A percentile compares a stretch with the other conserved stretches of the same genome.
Conservation (phyloP, 2,888 invertebrate species). For the Eristalis intricaria region DNA sequence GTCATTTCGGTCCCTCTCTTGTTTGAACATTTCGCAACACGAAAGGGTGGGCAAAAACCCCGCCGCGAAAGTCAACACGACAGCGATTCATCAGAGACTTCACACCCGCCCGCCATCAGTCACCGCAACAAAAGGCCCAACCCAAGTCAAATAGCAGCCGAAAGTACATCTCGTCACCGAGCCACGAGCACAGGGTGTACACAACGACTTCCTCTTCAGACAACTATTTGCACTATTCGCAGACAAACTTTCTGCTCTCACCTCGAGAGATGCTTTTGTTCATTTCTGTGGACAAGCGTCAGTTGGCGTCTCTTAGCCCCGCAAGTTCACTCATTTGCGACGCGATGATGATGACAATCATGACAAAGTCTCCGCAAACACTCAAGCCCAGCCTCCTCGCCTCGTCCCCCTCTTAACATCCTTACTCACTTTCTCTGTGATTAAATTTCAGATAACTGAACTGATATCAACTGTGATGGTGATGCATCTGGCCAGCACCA, state of each 20-base stretch:
- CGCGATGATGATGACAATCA: background rate
- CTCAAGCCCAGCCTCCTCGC: background rate
- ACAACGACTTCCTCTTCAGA: background rate
- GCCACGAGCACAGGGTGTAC: background rate
- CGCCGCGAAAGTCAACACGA: background rate
- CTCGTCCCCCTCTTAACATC: background rate
- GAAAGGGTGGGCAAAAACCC: background rate
- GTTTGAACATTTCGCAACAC: background rate
- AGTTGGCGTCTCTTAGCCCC: background rate
- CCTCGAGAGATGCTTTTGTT: conserved; percentile 9
- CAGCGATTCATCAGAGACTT: background rate
- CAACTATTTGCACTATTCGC: background rate
- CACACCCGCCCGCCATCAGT: background rate
- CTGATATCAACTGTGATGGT: conserved; percentile 84
- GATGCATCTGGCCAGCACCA: conserved; percentile 83
- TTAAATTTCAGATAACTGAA: conserved; percentile 83
- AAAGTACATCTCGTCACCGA: background rate
- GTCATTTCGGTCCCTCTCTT: background rate
- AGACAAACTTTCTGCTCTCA: conserved; percentile 1
- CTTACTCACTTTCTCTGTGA: background rate
- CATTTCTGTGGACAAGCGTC: conserved; percentile 5
- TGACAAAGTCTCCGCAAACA: background rate
- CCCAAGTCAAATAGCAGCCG: background rate
- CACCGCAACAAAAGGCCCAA: background rate
- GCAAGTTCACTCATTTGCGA: background rate